These are phyloP conservation scores for Montipora capricornis DNA, from an alignment of 64 coral and sea anemone genomes.

Conservation along the genomic window DNA sequence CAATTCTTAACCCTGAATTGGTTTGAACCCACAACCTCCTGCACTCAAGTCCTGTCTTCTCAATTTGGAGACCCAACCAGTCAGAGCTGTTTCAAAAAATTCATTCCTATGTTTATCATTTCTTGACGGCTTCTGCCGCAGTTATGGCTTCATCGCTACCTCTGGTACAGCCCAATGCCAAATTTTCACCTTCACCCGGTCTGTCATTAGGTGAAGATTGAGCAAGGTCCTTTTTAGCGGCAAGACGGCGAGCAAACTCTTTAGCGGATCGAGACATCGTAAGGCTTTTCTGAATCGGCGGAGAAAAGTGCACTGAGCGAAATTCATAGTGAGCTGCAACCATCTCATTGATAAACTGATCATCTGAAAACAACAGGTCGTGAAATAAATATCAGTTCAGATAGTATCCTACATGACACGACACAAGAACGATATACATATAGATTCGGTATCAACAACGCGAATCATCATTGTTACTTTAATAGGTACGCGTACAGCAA, in stretches of 20 bases:
- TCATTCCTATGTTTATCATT: neutral
- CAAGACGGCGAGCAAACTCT: conserved; percentile 32
- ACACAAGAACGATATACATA: too few relatives aligned
- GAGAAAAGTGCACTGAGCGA: conserved; percentile 72
- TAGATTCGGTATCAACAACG: too few relatives aligned
- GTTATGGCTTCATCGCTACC: neutral
- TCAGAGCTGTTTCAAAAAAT: too few relatives aligned
- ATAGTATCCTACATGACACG: too few relatives aligned
- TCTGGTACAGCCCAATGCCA: conserved; percentile 62
- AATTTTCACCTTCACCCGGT: conserved; percentile 42
- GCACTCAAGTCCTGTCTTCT: too few relatives aligned
- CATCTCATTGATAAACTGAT: conserved; percentile 41
- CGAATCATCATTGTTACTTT: too few relatives aligned
- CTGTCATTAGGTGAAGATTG: conserved; percentile 34
- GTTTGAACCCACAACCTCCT: too few relatives aligned
- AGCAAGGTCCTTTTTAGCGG: conserved; percentile 18
- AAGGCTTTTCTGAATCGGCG: conserved; percentile 35
- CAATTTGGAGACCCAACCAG: too few relatives aligned
- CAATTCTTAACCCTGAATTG: too few relatives aligned
- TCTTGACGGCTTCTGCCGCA: neutral
- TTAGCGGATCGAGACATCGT: conserved; percentile 66
- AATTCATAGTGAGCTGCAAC: conserved; percentile 70
- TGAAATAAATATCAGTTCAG: neutral
- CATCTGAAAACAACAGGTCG: neutral
- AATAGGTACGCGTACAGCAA: too few relatives aligned